Percentiles rank a stretch among this genome's conserved stretches.
Conservation (phyloP, 1,140 invertebrate genomes). For the Atta cephalotes region DNA sequence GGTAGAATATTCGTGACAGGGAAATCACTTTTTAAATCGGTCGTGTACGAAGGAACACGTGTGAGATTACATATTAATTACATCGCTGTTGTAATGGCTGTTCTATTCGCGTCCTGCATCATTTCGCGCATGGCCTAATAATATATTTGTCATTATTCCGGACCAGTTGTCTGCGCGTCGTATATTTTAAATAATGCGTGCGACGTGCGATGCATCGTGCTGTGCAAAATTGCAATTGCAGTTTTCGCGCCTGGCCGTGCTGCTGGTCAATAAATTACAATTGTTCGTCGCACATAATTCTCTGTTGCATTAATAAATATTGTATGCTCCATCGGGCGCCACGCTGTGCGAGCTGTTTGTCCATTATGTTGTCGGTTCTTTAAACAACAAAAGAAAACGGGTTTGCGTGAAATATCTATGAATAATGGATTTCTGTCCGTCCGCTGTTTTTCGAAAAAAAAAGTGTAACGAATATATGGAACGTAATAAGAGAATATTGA, state of each 20-base stretch:
- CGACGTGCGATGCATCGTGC: slow-evolving; percentile 69
- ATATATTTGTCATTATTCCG: slow-evolving; percentile 75
- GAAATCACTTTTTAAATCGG: slow-evolving; percentile 5
- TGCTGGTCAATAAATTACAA: slow-evolving; percentile 75
- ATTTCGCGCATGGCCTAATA: slow-evolving; percentile 67
- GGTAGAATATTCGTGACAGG: neutral
- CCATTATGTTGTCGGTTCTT: slow-evolving; percentile 59
- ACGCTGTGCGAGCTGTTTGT: slow-evolving; percentile 41
- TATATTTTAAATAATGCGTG: slow-evolving; percentile 76
- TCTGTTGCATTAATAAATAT: slow-evolving; percentile 73
- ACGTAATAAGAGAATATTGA: neutral
- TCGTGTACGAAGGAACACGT: neutral
- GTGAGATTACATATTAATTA: slow-evolving; percentile 54
- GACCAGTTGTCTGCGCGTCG: slow-evolving; percentile 57
- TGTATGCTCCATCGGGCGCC: slow-evolving; percentile 32
- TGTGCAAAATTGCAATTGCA: slow-evolving; percentile 75
- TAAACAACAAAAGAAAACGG: slow-evolving; percentile 61
- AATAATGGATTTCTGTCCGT: slow-evolving; percentile 44
- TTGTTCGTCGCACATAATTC: slow-evolving; percentile 73
- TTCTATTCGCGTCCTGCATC: slow-evolving; percentile 48
- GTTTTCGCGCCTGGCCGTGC: slow-evolving; percentile 71
- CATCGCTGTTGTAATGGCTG: slow-evolving; percentile 35
- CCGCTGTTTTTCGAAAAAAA: slow-evolving; percentile 9
- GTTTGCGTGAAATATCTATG: slow-evolving; percentile 31
- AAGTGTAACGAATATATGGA: neutral